Conservation (phyloP, 2,888 invertebrate genomes). For the Cerceris rybyensis region DNA sequence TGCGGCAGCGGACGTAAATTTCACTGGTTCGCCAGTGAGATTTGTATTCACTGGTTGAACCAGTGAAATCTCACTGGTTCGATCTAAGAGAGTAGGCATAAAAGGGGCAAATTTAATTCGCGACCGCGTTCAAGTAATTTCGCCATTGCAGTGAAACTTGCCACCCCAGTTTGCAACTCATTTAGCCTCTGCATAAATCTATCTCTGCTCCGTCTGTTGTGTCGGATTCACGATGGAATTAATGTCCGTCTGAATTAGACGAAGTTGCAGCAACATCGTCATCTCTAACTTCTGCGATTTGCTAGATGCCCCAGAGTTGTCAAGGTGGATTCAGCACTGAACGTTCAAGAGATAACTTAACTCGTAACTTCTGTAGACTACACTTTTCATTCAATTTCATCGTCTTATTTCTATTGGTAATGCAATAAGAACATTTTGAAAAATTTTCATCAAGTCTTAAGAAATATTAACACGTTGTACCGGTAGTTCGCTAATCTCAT, state of each 20-base stretch:
- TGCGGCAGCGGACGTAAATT: too few relatives aligned
- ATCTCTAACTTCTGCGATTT: constrained; percentile 11
- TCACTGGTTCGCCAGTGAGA: too few relatives aligned
- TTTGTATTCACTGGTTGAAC: too few relatives aligned
- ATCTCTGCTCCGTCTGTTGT: neutral
- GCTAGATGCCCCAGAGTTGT: neutral
- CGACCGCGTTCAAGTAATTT: constrained; percentile 12
- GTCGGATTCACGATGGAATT: constrained; percentile 4
- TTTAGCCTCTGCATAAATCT: constrained; percentile 15
- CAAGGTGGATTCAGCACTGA: neutral
- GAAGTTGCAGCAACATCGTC: constrained; percentile 11
- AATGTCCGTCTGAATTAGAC: constrained; percentile 22
- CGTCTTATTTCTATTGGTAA: too few relatives aligned
- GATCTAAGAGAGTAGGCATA: too few relatives aligned
- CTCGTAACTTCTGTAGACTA: neutral
- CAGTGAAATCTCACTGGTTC: too few relatives aligned
- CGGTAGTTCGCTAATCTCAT: too few relatives aligned
- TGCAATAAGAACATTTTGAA: too few relatives aligned
- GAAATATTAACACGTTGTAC: too few relatives aligned
- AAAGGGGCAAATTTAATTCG: neutral
- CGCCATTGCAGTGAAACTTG: constrained; percentile 7
- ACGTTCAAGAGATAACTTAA: neutral
- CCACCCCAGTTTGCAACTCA: constrained; percentile 1
- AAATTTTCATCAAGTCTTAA: too few relatives aligned
- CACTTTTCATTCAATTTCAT: too few relatives aligned